Conservation (phyloP, 1,140 invertebrate genomes). For the Ceratina calcarata region DNA sequence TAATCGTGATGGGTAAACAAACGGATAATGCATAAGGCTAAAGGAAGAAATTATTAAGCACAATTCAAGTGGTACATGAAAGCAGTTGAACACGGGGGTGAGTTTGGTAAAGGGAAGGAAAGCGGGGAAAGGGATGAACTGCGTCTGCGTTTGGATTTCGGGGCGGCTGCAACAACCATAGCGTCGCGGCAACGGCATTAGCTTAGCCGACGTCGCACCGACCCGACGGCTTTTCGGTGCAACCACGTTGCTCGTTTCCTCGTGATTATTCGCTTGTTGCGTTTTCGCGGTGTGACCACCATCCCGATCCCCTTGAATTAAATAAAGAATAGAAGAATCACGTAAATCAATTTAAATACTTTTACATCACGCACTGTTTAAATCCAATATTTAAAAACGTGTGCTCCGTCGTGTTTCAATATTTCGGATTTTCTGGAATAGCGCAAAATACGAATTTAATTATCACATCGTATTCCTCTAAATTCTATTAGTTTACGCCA, state of each 20-base stretch:
- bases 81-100: not conserved
- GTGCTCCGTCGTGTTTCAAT: too few species aligned
- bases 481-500: too few species aligned
- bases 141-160: constrained; percentile 47
- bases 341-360: too few species aligned
- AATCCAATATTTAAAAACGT: too few species aligned
- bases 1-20: not conserved
- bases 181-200: constrained; percentile 12
- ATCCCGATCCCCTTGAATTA: too few species aligned
- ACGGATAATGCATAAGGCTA: not conserved
- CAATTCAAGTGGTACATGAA: not conserved
- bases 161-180: constrained; percentile 20
- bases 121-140: constrained; percentile 4
- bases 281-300: not conserved
- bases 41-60: not conserved
- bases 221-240: not conserved
- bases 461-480: too few species aligned
- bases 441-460: too few species aligned
- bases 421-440: too few species aligned
- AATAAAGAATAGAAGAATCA: too few species aligned
- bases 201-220: constrained; percentile 23
- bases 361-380: too few species aligned
- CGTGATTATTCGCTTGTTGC: constrained; percentile 9
- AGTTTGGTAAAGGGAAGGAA: not conserved
- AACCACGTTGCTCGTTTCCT: not conserved